These are phyloP conservation scores for Galeruca laticollis DNA, from an alignment of 2,888 invertebrate species.

Conservation along the genomic window DNA sequence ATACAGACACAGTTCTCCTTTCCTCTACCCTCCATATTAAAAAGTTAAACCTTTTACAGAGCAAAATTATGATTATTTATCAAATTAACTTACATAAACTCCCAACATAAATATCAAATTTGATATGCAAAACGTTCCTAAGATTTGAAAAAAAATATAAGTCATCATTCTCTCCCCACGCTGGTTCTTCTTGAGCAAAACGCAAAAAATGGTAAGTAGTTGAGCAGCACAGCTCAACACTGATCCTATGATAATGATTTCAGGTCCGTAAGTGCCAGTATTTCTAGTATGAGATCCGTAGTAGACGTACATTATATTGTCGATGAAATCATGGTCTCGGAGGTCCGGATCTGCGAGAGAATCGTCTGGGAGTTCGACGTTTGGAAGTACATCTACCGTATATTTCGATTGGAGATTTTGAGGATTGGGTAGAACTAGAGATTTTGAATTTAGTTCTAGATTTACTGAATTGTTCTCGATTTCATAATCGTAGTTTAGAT, in stretches of 20 bases:
- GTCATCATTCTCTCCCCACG: conserved; percentile 64
- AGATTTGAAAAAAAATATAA: conserved; percentile 73
- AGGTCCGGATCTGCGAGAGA: conserved; percentile 76
- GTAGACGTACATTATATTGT: conserved; percentile 80
- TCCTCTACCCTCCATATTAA: neutral
- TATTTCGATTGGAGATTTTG: conserved; percentile 60
- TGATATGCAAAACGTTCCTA: conserved; percentile 72
- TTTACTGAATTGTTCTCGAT: conserved; percentile 57
- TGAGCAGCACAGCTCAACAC: conserved; percentile 69
- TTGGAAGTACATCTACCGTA: conserved; percentile 66
- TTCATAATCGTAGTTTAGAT: conserved; percentile 65
- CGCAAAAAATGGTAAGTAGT: conserved; percentile 67
- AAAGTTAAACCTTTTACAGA: neutral
- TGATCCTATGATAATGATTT: conserved; percentile 68
- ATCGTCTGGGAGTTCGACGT: conserved; percentile 73
- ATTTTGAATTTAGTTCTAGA: conserved; percentile 57
- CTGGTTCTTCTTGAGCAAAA: conserved; percentile 62
- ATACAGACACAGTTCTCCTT: too few species aligned
- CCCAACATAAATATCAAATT: conserved; percentile 76
- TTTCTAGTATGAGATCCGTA: conserved; percentile 71
- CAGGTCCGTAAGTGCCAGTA: conserved; percentile 70
- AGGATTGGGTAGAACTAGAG: conserved; percentile 63
- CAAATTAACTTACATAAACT: conserved; percentile 71
- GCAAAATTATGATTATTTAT: neutral
- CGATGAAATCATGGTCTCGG: conserved; percentile 78